These are phyloP conservation scores for Pyrrhosoma nymphula DNA, from an alignment of 2,888 invertebrate species.

Conservation along the genomic window DNA sequence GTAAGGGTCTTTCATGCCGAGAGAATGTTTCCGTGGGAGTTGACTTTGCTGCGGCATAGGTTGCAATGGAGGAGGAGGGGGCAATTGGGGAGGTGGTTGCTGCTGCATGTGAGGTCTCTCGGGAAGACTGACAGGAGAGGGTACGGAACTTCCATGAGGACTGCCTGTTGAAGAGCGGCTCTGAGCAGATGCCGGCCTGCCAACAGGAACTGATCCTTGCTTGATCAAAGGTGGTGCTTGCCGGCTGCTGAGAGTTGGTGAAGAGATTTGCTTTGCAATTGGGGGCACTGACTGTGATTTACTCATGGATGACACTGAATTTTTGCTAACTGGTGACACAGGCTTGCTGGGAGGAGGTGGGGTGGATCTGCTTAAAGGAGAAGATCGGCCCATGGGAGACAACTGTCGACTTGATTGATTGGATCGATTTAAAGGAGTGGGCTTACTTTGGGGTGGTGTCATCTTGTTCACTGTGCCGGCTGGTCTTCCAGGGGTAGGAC, in stretches of 20 bases:
- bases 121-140: background rate
- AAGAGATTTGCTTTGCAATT: background rate
- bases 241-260: background rate
- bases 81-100: constrained; percentile 45
- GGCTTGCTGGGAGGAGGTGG: constrained; percentile 8
- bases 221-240: constrained; percentile 36
- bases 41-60: constrained; percentile 37
- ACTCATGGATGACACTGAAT: background rate
- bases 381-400: constrained; percentile 33
- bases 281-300: background rate
- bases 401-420: constrained; percentile 36
- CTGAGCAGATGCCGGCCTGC: background rate
- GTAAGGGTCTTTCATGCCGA: background rate
- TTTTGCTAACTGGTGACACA: constrained; percentile 10
- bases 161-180: background rate
- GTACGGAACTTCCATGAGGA: background rate
- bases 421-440: constrained; percentile 1
- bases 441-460: constrained; percentile 37
- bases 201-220: constrained; percentile 2
- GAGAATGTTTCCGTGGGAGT: constrained; percentile 3
- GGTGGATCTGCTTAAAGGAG: constrained; percentile 1
- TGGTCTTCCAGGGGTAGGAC: background rate
- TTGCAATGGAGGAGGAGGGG: constrained; percentile 51
- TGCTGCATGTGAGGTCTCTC: constrained; percentile 48
- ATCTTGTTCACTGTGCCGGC: background rate